These are phyloP conservation scores for Cenopis cana DNA, from an alignment of 2,888 invertebrate genomes.

Conservation along the genomic window DNA sequence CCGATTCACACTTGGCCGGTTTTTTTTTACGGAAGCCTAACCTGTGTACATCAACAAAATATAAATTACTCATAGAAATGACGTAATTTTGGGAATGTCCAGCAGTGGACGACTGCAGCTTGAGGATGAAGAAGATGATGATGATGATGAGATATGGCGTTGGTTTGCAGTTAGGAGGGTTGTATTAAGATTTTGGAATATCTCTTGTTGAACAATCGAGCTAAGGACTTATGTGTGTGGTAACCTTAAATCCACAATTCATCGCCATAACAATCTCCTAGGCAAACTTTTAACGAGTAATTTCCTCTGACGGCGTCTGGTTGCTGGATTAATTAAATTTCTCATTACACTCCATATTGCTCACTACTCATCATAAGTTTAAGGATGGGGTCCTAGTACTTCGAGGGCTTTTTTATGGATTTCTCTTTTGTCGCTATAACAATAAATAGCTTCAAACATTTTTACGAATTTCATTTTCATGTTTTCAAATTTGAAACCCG, in stretches of 20 bases:
- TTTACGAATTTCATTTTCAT: no score
- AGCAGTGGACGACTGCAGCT: no score
- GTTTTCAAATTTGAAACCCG: no score
- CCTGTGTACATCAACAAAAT: no score
- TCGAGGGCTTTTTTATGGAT: not conserved
- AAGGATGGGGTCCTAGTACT: not conserved
- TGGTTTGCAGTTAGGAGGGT: not conserved
- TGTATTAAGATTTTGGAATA: not conserved
- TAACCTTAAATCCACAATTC: constrained; percentile 32
- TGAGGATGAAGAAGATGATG: no score
- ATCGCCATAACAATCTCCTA: constrained; percentile 43
- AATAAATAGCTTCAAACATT: no score
- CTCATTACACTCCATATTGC: constrained; percentile 45
- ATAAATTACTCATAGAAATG: no score
- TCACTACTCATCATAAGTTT: not conserved
- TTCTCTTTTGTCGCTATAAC: not conserved
- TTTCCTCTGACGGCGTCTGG: constrained; percentile 53
- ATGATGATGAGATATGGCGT: not conserved
- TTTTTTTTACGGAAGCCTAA: no score
- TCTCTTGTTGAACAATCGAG: not conserved
- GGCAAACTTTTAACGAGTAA: constrained; percentile 59
- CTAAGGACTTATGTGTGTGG: not conserved
- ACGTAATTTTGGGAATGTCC: no score
- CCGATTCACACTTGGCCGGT: no score
- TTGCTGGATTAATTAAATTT: constrained; percentile 56